phyloP scores from a whole-genome alignment of 2,888 invertebrate genomes.

The Pasiphila rectangulata region DNA sequence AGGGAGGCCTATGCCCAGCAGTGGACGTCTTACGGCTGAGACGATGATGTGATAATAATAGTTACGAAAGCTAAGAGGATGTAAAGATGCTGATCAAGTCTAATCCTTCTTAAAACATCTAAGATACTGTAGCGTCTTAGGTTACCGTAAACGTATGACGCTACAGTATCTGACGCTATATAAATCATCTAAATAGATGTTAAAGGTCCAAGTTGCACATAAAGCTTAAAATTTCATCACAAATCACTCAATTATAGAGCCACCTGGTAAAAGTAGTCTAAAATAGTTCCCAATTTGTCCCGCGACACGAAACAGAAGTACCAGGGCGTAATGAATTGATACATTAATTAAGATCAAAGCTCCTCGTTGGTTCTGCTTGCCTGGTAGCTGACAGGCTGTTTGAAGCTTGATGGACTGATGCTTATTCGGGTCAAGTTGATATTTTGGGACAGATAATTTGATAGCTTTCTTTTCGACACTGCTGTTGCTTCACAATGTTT shows the following conservation, averaged over 20 bases:
- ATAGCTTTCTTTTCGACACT: neutral
- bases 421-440: conserved; percentile 17
- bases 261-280: conserved; percentile 16
- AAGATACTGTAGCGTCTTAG: no score
- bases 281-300: conserved; percentile 25
- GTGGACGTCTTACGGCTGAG: no score
- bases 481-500: no score
- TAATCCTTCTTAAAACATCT: no score
- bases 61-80: no score
- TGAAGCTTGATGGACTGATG: conserved; percentile 24
- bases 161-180: no score
- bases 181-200: no score
- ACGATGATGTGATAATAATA: no score
- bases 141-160: no score
- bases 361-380: conserved; percentile 51
- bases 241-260: neutral
- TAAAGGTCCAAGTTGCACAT: no score
- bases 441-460: neutral
- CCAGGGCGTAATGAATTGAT: conserved; percentile 57
- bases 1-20: no score
- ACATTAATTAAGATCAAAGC: conserved; percentile 69
- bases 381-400: conserved; percentile 53
- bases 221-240: neutral
- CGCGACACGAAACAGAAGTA: conserved; percentile 54
- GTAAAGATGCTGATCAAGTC: no score